phyloP scores from a whole-genome alignment of 2,797 vertebrate genomes.

The Neosalanx taihuensis region DNA sequence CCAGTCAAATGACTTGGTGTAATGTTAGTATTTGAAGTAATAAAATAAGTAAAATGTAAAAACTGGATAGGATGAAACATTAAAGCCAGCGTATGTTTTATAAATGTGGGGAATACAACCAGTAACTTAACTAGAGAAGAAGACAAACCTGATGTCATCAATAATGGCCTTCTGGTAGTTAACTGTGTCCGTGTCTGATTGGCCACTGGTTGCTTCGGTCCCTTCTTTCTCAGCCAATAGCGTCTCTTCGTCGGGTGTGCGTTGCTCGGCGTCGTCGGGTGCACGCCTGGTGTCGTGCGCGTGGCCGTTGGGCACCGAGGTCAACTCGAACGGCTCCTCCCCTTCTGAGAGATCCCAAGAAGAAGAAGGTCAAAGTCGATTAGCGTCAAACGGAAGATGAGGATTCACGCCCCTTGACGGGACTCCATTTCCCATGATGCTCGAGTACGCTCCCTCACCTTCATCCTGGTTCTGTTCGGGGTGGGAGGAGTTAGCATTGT shows the following conservation, averaged over 20 bases:
- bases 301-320: conserved; percentile 37
- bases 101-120: not conserved
- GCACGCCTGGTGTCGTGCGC: conserved; percentile 35
- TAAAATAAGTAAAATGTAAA: too few relatives aligned
- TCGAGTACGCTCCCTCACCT: conserved; percentile 40
- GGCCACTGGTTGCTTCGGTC: conserved; percentile 9
- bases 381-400: not conserved
- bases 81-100: too few relatives aligned
- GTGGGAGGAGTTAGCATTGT: conserved; percentile 45
- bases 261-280: conserved; percentile 38
- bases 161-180: conserved; percentile 59
- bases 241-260: not conserved
- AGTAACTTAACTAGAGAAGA: not conserved
- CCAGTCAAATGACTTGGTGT: too few relatives aligned
- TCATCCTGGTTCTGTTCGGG: conserved; percentile 39
- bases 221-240: conserved; percentile 35
- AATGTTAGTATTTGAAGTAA: not conserved
- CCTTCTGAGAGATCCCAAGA: conserved; percentile 41
- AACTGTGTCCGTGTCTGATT: conserved; percentile 23
- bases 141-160: conserved; percentile 74
- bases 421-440: not conserved
- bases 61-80: too few relatives aligned
- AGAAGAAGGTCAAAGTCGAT: not conserved
- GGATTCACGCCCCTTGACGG: not conserved
- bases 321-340: conserved; percentile 68